A percentile compares a stretch with the other conserved stretches of the same genome.
These are phyloP conservation scores for Pantala flavescens DNA, from an alignment of 1,140 invertebrate species.

Conservation along the genomic window DNA sequence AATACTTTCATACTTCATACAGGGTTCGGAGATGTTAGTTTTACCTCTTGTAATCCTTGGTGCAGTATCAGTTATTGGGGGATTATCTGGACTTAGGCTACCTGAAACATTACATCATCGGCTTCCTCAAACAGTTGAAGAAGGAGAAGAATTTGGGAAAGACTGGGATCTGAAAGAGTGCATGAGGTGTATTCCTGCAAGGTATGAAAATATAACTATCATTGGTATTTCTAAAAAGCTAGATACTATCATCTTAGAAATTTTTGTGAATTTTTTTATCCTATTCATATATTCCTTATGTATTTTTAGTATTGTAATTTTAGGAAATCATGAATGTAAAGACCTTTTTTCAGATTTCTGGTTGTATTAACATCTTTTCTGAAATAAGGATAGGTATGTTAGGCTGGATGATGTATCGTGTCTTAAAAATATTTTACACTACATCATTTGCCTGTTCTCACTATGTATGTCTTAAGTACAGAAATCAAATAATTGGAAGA, in stretches of 20 bases:
- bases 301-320: too few relatives aligned
- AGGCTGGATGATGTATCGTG: too few relatives aligned
- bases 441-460: too few relatives aligned
- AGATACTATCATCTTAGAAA: slow-evolving; percentile 11
- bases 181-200: slow-evolving; percentile 49
- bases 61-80: slow-evolving; percentile 62
- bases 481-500: too few relatives aligned
- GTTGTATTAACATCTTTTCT: too few relatives aligned
- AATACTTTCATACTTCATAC: not conserved
- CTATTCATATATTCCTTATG: too few relatives aligned
- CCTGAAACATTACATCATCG: slow-evolving; percentile 71
- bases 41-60: slow-evolving; percentile 72
- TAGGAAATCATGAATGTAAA: too few relatives aligned
- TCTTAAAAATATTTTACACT: too few relatives aligned
- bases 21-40: slow-evolving; percentile 75
- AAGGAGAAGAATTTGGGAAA: slow-evolving; percentile 80
- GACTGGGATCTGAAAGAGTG: slow-evolving; percentile 65
- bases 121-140: slow-evolving; percentile 71
- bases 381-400: too few relatives aligned
- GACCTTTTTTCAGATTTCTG: too few relatives aligned
- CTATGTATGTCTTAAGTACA: too few relatives aligned
- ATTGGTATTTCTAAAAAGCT: not conserved
- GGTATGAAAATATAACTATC: slow-evolving; percentile 33
- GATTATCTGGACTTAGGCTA: slow-evolving; percentile 61
- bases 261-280: too few relatives aligned